These are phyloP conservation scores for Styela plicata DNA, from an alignment of 23 tunicate species.

Conservation along the genomic window DNA sequence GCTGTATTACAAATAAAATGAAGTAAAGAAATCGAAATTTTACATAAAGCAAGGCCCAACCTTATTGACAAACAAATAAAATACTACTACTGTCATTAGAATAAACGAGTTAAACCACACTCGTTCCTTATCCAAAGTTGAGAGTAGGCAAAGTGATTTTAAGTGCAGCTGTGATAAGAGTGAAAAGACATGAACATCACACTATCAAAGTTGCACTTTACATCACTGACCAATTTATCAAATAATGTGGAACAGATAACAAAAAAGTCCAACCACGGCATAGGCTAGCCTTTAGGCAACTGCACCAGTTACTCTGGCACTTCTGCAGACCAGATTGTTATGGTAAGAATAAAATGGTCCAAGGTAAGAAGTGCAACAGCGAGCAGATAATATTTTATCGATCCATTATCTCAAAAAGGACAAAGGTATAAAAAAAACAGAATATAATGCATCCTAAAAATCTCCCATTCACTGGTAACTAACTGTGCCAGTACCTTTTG, in stretches of 20 bases:
- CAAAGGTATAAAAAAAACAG: too few species aligned
- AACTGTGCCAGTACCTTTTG: too few species aligned
- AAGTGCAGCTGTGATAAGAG: constrained; percentile 69
- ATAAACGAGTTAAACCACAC: too few species aligned
- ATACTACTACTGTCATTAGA: too few species aligned
- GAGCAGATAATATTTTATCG: too few species aligned
- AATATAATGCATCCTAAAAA: too few species aligned
- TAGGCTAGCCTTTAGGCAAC: constrained; percentile 26
- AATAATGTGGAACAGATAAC: constrained; percentile 15
- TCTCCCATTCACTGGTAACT: too few species aligned
- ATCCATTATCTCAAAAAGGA: not conserved
- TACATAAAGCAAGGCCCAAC: too few species aligned
- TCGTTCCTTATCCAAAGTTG: too few species aligned
- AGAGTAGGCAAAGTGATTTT: not conserved
- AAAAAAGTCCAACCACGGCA: constrained; percentile 4
- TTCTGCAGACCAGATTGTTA: constrained; percentile 5
- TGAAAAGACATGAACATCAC: constrained; percentile 41
- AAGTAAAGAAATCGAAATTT: too few species aligned
- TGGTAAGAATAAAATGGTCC: constrained; percentile 1
- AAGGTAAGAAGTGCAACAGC: constrained; percentile 17
- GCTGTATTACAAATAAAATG: too few species aligned
- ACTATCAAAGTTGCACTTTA: constrained; percentile 98
- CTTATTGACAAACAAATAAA: too few species aligned
- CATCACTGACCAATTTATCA: constrained; percentile 9
- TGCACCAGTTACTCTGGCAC: constrained; percentile 21